A percentile compares a stretch with the other conserved stretches of the same genome.
Conservation (phyloP, 2,888 invertebrate genomes). For the Pegoplata infirma region DNA sequence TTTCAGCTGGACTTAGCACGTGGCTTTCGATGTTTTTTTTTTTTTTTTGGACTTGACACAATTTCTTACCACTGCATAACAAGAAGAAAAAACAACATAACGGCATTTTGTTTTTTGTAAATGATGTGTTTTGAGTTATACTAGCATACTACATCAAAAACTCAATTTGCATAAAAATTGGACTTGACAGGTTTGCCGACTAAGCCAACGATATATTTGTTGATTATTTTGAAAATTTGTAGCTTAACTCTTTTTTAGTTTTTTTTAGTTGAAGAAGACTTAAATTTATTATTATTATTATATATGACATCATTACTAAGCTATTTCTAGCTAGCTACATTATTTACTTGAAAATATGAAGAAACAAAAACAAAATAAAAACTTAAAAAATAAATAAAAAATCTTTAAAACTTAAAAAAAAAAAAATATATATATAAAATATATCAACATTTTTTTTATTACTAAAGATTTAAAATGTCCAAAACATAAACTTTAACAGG, state of each 20-base stretch:
- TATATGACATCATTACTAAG: slow-evolving; percentile 53
- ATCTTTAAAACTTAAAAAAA: slow-evolving; percentile 52
- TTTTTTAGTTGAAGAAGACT: slow-evolving; percentile 52
- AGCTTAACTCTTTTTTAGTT: slow-evolving; percentile 52
- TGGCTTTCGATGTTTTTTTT: too few relatives aligned
- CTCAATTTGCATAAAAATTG: too few relatives aligned
- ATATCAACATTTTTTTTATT: slow-evolving; percentile 57
- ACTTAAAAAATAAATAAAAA: slow-evolving; percentile 43
- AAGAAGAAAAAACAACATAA: too few relatives aligned
- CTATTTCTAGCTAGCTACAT: slow-evolving; percentile 59
- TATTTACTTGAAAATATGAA: slow-evolving; percentile 48
- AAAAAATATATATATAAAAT: slow-evolving; percentile 54
- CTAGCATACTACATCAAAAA: too few relatives aligned
- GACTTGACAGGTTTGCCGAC: too few relatives aligned
- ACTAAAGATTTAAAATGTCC: slow-evolving; percentile 48
- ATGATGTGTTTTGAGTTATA: too few relatives aligned
- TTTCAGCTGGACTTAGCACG: too few relatives aligned
- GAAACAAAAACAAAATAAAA: slow-evolving; percentile 16
- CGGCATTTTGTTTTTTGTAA: too few relatives aligned
- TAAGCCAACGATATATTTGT: slow-evolving; percentile 46
- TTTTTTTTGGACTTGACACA: too few relatives aligned
- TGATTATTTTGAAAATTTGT: slow-evolving; percentile 31
- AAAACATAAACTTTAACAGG: slow-evolving; percentile 55
- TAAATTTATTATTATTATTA: slow-evolving; percentile 39
- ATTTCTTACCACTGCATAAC: too few relatives aligned